Percentiles rank a stretch among this genome's conserved stretches.
phyloP scores from a whole-genome alignment of 2,888 invertebrate genomes.

The Mongoloraphidia duomilia region DNA sequence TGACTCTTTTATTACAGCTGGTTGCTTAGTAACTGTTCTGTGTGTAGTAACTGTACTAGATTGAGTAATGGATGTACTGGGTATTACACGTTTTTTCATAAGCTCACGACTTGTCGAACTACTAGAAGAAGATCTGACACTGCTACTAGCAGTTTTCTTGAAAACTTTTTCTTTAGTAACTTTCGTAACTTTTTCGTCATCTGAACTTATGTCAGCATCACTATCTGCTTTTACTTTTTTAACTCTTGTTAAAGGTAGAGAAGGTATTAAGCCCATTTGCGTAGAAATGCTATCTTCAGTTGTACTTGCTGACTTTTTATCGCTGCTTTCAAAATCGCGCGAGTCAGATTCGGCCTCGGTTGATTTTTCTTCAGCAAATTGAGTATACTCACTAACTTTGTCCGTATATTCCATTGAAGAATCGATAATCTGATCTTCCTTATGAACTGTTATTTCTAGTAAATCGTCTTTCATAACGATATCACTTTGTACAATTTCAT shows the following conservation, averaged over 20 bases:
- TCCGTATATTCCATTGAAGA: constrained; percentile 10
- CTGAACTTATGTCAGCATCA: constrained; percentile 27
- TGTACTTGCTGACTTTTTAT: neutral
- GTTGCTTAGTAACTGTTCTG: neutral
- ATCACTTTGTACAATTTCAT: constrained; percentile 21
- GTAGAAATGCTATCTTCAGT: too few relatives aligned
- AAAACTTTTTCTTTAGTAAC: constrained; percentile 11
- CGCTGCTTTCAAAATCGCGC: constrained; percentile 9
- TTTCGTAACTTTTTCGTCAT: constrained; percentile 18
- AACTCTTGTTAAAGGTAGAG: constrained; percentile 10
- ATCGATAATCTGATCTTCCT: constrained; percentile 10
- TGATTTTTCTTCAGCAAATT: too few relatives aligned
- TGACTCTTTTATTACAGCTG: constrained; percentile 3
- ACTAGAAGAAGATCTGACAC: neutral
- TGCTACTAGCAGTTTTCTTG: constrained; percentile 11
- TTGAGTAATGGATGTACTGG: constrained; percentile 14
- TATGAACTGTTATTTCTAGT: constrained; percentile 28
- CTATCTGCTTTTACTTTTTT: constrained; percentile 17
- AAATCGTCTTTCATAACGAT: constrained; percentile 31
- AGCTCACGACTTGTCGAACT: neutral
- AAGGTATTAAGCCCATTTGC: neutral
- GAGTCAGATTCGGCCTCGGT: constrained; percentile 2
- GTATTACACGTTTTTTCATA: neutral
- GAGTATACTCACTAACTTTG: neutral
- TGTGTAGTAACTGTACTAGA: constrained; percentile 6